Conservation (phyloP, 2,797 vertebrate genomes). For the Ctenopoma kingsleyae region DNA sequence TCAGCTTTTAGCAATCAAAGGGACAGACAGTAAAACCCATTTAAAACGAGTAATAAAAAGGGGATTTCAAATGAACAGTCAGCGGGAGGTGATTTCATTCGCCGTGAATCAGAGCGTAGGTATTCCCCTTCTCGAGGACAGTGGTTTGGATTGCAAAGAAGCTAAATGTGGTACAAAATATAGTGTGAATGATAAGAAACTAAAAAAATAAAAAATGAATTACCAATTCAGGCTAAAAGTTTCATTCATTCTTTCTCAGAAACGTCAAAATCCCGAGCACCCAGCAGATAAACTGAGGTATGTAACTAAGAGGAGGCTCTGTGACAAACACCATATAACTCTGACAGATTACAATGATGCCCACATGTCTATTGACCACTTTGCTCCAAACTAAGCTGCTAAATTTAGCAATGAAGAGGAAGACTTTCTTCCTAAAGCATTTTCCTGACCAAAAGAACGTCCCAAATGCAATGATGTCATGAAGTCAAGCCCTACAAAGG, state of each 20-base stretch:
- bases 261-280: constrained; percentile 1
- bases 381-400: constrained; percentile 47
- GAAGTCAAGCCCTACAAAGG: constrained; percentile 53
- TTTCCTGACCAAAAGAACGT: constrained; percentile 61
- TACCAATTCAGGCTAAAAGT: neutral
- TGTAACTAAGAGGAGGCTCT: constrained; percentile 22
- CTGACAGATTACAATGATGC: constrained; percentile 41
- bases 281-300: neutral
- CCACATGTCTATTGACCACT: constrained; percentile 48
- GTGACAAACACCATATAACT: constrained; percentile 33
- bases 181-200: neutral
- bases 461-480: constrained; percentile 63
- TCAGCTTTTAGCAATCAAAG: neutral
- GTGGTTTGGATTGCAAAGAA: constrained; percentile 10
- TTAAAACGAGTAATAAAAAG: constrained; percentile 34
- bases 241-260: constrained; percentile 5
- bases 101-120: constrained; percentile 54
- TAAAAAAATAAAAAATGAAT: neutral
- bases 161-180: neutral
- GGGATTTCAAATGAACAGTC: constrained; percentile 50
- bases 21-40: constrained; percentile 13
- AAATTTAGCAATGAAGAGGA: constrained; percentile 59
- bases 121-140: constrained; percentile 64
- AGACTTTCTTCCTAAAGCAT: constrained; percentile 49
- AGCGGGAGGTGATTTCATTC: constrained; percentile 59